phyloP scores from a whole-genome alignment of 2,113 vertebrate species.

The Poecile atricapillus region DNA sequence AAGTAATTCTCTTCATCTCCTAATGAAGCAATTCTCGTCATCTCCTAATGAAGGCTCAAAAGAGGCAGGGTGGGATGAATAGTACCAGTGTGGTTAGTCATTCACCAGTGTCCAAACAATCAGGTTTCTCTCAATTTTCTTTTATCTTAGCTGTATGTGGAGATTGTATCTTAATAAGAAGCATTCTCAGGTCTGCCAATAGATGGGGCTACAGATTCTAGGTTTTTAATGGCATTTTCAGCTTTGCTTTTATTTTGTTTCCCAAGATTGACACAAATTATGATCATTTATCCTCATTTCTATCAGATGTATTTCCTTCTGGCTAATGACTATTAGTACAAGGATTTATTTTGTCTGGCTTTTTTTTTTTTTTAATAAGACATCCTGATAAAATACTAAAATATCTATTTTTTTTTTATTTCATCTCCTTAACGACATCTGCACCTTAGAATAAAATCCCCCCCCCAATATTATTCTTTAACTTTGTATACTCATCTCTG shows the following conservation, averaged over 20 bases:
- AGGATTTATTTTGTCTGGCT: neutral
- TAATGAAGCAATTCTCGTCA: neutral
- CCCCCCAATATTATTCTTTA: neutral
- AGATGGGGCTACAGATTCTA: constrained; percentile 15
- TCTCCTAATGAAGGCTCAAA: neutral
- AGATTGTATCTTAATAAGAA: neutral
- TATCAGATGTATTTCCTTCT: neutral
- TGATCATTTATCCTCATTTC: neutral
- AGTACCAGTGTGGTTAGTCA: too few relatives aligned
- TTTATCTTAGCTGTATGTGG: rapidly evolving
- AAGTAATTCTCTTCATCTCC: neutral
- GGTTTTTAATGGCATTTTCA: neutral
- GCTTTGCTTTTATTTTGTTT: neutral
- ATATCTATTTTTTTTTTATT: neutral
- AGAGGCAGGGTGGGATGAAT: neutral
- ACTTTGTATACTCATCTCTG: neutral
- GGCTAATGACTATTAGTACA: neutral
- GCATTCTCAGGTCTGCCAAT: neutral
- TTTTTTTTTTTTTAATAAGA: neutral
- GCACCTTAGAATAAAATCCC: neutral
- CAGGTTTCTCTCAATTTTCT: neutral
- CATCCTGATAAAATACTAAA: neutral
- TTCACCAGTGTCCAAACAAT: neutral
- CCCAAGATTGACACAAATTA: neutral
- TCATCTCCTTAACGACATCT: neutral